phyloP scores from a whole-genome alignment of 2,888 invertebrate species.

The Saturnia japonica region DNA sequence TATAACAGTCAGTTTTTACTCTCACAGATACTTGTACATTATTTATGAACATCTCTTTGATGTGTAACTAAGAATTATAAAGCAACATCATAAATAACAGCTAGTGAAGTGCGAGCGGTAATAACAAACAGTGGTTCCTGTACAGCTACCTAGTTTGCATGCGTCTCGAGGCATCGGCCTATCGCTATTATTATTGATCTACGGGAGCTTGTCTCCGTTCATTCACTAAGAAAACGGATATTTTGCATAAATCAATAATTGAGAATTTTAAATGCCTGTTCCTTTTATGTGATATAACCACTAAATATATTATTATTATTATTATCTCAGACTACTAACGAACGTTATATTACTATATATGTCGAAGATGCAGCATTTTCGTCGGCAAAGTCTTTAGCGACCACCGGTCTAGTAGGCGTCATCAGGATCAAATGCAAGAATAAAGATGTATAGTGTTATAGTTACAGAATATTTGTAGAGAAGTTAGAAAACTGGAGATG shows the following conservation, averaged over 20 bases:
- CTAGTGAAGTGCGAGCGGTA: conserved; percentile 42
- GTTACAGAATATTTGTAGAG: no score
- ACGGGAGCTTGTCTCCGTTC: conserved; percentile 40
- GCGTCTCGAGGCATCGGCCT: conserved; percentile 43
- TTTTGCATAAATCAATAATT: conserved; percentile 29
- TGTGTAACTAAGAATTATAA: conserved; percentile 31
- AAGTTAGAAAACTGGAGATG: no score
- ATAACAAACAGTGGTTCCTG: conserved; percentile 45
- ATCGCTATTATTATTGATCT: conserved; percentile 51
- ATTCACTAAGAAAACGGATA: conserved; percentile 37
- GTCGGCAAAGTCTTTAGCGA: no score
- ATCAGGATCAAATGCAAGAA: no score
- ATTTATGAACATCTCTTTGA: conserved; percentile 14
- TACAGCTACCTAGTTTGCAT: conserved; percentile 36
- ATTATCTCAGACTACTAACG: no score
- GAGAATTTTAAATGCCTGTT: conserved; percentile 15
- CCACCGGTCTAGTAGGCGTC: no score
- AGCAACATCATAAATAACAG: conserved; percentile 49
- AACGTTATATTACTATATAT: no score
- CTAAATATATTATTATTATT: no score
- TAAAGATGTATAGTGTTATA: no score
- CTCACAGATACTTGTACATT: neutral
- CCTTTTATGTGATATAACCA: no score
- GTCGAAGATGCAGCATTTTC: no score
- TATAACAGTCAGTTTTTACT: neutral